Conservation (phyloP, 1,140 invertebrate genomes). For the Mylabris phalerata region DNA sequence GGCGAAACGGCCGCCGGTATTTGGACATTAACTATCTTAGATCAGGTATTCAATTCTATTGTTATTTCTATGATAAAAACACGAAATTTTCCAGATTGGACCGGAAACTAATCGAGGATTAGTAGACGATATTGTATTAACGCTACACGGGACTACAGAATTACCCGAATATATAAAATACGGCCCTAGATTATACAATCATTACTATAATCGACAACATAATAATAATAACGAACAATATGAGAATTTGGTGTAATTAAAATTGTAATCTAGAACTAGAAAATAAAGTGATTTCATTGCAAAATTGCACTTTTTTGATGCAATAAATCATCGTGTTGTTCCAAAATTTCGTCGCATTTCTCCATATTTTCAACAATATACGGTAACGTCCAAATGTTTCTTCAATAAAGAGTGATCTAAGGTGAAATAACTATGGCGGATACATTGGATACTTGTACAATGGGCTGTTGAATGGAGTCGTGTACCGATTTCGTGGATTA, state of each 20-base stretch:
- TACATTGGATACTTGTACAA: slow-evolving; percentile 70
- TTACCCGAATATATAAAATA: too few relatives aligned
- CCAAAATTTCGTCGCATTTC: slow-evolving; percentile 13
- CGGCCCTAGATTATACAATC: too few relatives aligned
- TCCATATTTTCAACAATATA: neutral
- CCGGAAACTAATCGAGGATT: too few relatives aligned
- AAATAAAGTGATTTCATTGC: slow-evolving; percentile 2
- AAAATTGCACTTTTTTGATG: slow-evolving; percentile 10
- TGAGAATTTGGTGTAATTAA: too few relatives aligned
- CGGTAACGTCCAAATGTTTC: slow-evolving; percentile 64
- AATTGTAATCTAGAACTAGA: too few relatives aligned
- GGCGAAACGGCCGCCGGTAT: slow-evolving; percentile 71
- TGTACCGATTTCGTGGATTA: slow-evolving; percentile 75
- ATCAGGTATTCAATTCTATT: too few relatives aligned
- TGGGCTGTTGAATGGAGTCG: slow-evolving; percentile 71
- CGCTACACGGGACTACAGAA: too few relatives aligned
- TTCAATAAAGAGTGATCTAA: slow-evolving; percentile 66
- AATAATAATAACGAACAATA: too few relatives aligned
- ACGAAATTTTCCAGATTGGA: too few relatives aligned
- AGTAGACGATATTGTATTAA: too few relatives aligned
- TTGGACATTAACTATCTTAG: slow-evolving; percentile 50
- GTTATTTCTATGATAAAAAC: too few relatives aligned
- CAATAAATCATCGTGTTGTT: slow-evolving; percentile 9
- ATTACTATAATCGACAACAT: too few relatives aligned
- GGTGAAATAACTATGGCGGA: slow-evolving; percentile 77